phyloP scores from a whole-genome alignment of 2,888 invertebrate species.

The Eupelmus urozonus region DNA sequence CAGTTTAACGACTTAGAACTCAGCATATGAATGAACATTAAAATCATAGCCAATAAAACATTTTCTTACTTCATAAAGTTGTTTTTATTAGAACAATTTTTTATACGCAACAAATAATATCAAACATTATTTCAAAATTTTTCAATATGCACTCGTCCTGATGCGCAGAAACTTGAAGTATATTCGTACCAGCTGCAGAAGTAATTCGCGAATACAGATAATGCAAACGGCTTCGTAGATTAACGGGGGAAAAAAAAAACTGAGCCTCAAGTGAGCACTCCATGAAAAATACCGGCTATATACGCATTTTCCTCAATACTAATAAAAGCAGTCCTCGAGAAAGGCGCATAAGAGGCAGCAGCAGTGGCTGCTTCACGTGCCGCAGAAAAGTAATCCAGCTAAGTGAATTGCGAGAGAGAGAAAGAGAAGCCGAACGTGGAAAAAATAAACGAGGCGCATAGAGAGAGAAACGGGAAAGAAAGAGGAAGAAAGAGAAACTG shows the following conservation, averaged over 20 bases:
- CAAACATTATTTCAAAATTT: too few species aligned
- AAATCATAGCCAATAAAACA: too few species aligned
- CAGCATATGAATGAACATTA: too few species aligned
- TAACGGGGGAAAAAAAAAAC: background rate
- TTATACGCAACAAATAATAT: too few species aligned
- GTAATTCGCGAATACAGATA: background rate
- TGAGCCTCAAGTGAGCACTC: background rate
- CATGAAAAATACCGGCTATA: too few species aligned
- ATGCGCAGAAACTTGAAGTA: too few species aligned
- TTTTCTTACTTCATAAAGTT: too few species aligned
- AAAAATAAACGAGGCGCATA: background rate
- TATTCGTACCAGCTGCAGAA: background rate
- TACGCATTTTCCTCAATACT: too few species aligned
- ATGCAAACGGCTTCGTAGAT: background rate
- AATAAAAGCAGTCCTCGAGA: too few species aligned
- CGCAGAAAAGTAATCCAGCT: conserved; percentile 33
- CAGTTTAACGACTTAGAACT: too few species aligned
- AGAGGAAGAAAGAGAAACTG: background rate
- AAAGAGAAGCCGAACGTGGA: background rate
- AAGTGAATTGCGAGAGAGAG: conserved; percentile 39
- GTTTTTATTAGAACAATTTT: too few species aligned
- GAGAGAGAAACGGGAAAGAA: background rate
- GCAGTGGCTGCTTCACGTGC: background rate
- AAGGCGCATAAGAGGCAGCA: background rate
- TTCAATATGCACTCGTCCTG: too few species aligned